Percentiles rank a stretch among this genome's conserved stretches.
Conservation (phyloP, 2,797 vertebrate genomes). For the Florisuga fusca region DNA sequence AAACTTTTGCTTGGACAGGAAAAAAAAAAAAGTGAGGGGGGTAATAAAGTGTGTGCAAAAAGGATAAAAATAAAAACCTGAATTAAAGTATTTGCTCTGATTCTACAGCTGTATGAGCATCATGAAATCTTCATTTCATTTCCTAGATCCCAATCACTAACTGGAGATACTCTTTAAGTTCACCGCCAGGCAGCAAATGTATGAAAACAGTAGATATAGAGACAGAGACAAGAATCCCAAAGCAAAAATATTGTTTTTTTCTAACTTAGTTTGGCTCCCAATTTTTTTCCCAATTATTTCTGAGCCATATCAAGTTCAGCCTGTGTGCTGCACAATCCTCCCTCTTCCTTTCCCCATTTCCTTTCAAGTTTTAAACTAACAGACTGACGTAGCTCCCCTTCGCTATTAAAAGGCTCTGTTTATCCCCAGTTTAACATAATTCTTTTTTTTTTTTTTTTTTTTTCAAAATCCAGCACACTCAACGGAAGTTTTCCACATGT, state of each 20-base stretch:
- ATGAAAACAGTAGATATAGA: neutral
- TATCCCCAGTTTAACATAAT: neutral
- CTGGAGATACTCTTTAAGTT: neutral
- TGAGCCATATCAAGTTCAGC: neutral
- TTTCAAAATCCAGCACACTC: neutral
- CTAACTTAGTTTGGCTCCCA: neutral
- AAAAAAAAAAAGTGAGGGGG: neutral
- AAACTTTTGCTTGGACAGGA: neutral
- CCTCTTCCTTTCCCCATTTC: constrained; percentile 22
- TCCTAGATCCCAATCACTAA: neutral
- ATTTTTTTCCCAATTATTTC: neutral
- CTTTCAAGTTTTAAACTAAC: constrained; percentile 4
- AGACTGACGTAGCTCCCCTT: neutral
- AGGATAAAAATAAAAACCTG: neutral
- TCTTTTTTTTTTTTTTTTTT: neutral
- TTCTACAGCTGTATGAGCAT: neutral
- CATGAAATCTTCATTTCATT: neutral
- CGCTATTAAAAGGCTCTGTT: neutral
- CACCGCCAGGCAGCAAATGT: fast-evolving
- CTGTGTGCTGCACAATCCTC: neutral
- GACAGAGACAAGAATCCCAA: neutral
- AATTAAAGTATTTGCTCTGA: neutral
- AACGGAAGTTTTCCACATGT: constrained; percentile 64
- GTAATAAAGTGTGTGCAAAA: neutral
- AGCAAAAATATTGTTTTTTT: neutral